Evolutionary conservation across 2,113 vertebrate species (phyloP), one percentile per base, ranked within the genome.

Genomic region (Aythya baeri): DNA sequence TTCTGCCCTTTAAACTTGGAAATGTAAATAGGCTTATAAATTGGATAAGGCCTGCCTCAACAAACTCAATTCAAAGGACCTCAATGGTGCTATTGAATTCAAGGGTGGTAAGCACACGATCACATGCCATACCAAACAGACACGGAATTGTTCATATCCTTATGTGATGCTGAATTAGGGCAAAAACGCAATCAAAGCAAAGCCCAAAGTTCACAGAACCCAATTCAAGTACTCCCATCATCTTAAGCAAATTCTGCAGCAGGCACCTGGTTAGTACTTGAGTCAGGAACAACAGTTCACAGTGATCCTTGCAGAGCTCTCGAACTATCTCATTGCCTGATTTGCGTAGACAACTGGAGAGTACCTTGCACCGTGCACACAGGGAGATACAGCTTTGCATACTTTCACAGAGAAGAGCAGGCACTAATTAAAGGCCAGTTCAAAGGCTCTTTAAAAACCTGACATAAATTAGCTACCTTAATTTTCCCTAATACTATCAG

Each of bases 311-410:
- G 38, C 70, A 36, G 62, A 65, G 49, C 54, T 57, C 84, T 25
- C 13, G 0, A 14, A 34, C 44, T 5, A 52, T 15, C 61, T 55
- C 31, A 6, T 1, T 4, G 66, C 1, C 0, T 9, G 14, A 4
- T 50, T 68, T 41, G 32, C 11, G 72, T 7, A 52, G 54, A 23
- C 20, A 55, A 11, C 8, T 3, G 55, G 57, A 8, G 36, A 31
- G 41, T 5, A 17, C 13, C 1, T 17, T 12, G 26, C 1, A 14
- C 43, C 32, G 1, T 1, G 12, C 61, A 62, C 21, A 17, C 11
- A 31, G 31, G 14, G n/a, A 46, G 22, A n/a, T 5, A 20, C 23
- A 41, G 55, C 79, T 29, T 11, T 9, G 54, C 5, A 0, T 1
- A 4, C 4, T 8, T 27, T 1, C 63, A 15, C 9, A 59, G 25